Base-by-base conservation (phyloP, 2,888 invertebrate species). In the Limnephilus marmoratus region DNA sequence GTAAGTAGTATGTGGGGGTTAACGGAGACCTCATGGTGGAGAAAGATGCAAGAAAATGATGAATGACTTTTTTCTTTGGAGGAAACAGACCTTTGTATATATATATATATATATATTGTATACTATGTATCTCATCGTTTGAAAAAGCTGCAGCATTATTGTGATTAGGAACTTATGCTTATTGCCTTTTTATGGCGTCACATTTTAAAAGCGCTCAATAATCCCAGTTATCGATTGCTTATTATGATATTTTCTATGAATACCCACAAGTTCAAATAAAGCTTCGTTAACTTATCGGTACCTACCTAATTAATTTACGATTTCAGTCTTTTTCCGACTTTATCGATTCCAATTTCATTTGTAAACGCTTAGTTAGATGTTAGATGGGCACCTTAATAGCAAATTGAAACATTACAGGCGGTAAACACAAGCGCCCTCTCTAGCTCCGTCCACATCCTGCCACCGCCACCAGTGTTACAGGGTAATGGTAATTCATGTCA, bases 381-480 rank as follows among this genome's bases (percentile, higher is more conserved):
- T 15, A 53, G 15, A 18, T 15, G 15, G 68, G 68, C n/a, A 68
- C 68, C 24, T 68, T 68, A n/a, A n/a, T 68, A 68, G 24, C 37
- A 81, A 89, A 89, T 89, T 89, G 88, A 89, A 83, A 81, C 90
- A 45, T 82, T 82, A 82, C 80, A 83, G 82, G 81, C 49, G 29
- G 82, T 45, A 49, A 90, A 34, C n/a, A 68, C n/a, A 31, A 49
- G 90, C 90, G 82, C 82, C 90, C 81, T 82, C 53, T 18, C 4
- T 45, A 82, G 90, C 82, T 85, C 29, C 90, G 68, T 85, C 53
- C 91, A 89, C 89, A 80, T 90, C 85, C 85, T 83, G 89, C 83
- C 89, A 89, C 90, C 37, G 34, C 37, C 68, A 68, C 24, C 68
- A 24, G 37, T n/a, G n/a, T n/a, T n/a, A n/a, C n/a, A n/a, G n/a